A percentile compares a stretch with the other conserved stretches of the same genome.
phyloP scores from a whole-genome alignment of 2,113 vertebrate genomes.

The Stegastes partitus region DNA sequence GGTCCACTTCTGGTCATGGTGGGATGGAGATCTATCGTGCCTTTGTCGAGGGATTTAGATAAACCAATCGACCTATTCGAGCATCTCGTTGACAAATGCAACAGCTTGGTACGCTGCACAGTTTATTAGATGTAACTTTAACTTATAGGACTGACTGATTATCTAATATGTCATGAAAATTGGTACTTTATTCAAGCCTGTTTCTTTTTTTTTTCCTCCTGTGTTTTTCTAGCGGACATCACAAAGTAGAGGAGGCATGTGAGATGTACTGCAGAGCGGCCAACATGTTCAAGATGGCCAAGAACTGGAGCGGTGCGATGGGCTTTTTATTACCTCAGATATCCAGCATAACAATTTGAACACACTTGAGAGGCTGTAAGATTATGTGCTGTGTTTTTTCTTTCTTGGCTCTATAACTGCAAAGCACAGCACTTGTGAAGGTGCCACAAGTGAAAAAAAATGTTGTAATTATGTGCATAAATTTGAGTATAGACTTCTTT shows the following conservation, averaged over 20 bases:
- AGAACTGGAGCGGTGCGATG: constrained; percentile 95
- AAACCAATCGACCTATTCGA: not conserved
- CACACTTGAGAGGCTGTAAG: constrained; percentile 1
- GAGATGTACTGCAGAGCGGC: constrained; percentile 99
- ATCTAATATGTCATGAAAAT: not conserved
- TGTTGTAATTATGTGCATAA: constrained; percentile 35
- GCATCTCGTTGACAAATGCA: not conserved
- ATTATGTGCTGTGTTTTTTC: not conserved
- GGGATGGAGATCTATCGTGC: constrained; percentile 17
- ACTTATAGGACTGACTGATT: not conserved
- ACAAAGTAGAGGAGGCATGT: constrained; percentile 96
- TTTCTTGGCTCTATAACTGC: constrained; percentile 25
- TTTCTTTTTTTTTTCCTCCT: constrained; percentile 2
- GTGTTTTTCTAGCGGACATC: constrained; percentile 88
- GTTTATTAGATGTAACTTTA: not conserved
- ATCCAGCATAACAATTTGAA: constrained; percentile 2
- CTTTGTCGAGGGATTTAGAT: constrained; percentile 17
- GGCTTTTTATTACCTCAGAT: constrained; percentile 3
- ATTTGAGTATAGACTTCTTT: constrained; percentile 5
- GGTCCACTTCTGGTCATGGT: constrained; percentile 35
- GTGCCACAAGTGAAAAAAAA: constrained; percentile 6
- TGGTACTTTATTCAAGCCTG: not conserved
- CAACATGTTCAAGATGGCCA: constrained; percentile 99
- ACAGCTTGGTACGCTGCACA: not conserved
- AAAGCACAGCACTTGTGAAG: constrained; percentile 35